Conservation (phyloP, 2,797 vertebrate genomes). For the Tadarida brasiliensis region DNA sequence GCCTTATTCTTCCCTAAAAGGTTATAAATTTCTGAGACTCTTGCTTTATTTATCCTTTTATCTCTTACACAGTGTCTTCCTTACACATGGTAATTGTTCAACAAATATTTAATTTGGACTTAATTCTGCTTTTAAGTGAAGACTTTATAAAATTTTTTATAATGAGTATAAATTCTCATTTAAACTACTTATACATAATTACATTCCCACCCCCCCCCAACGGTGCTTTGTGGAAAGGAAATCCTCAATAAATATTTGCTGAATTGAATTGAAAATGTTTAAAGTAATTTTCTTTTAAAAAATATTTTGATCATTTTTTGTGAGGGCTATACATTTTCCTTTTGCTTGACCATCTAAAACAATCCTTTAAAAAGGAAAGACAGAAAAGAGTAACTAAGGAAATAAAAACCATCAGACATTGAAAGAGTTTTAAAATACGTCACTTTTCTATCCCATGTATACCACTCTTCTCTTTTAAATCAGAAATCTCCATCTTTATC, state of each 20-base stretch:
- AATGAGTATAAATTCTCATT: not conserved
- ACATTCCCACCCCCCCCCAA: not conserved
- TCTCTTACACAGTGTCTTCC: not conserved
- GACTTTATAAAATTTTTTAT: not conserved
- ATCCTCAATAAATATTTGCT: not conserved
- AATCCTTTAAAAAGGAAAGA: not conserved
- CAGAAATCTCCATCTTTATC: not conserved
- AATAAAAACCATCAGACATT: conserved; percentile 1
- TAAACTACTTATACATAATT: not conserved
- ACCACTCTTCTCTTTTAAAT: not conserved
- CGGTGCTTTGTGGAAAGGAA: conserved; percentile 8
- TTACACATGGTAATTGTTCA: not conserved
- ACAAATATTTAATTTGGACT: not conserved
- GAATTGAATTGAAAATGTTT: conserved; percentile 2
- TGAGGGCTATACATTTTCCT: not conserved
- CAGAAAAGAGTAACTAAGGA: not conserved
- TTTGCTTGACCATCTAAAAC: not conserved
- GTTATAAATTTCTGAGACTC: not conserved
- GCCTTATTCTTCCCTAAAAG: not conserved
- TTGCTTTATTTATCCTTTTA: not conserved
- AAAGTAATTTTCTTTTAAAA: not conserved
- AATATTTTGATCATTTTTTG: conserved; percentile 17
- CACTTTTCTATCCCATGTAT: not conserved
- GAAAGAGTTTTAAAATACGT: not conserved
- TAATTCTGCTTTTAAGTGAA: not conserved